A percentile compares a stretch with the other conserved stretches of the same genome.
These are phyloP conservation scores for Charadrius vociferus DNA, from an alignment of 2,113 vertebrate species.

Conservation along the genomic window DNA sequence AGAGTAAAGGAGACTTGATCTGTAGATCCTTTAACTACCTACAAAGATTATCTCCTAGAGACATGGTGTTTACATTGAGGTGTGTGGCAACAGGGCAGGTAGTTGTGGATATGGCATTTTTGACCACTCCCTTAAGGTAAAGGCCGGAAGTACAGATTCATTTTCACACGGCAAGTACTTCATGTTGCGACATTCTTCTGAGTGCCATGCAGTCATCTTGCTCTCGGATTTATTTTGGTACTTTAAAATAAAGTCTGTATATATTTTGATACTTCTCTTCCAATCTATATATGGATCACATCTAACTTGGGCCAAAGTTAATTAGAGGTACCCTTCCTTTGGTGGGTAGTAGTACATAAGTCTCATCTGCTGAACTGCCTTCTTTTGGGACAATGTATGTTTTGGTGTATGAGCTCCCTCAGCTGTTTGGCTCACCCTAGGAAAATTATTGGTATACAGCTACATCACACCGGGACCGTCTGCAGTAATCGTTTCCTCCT, in stretches of 20 bases:
- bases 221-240: not conserved
- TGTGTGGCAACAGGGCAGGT: not conserved
- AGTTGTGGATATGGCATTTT: not conserved
- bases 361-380: not conserved
- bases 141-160: constrained; percentile 22
- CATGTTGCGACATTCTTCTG: not conserved
- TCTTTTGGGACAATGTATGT: not conserved
- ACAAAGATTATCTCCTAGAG: constrained; percentile 53
- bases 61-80: not conserved
- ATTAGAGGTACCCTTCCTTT: not conserved
- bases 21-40: not conserved
- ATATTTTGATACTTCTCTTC: not conserved
- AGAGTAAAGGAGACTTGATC: not conserved
- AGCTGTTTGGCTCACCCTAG: not conserved
- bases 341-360: not conserved
- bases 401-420: not conserved
- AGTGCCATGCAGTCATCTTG: not conserved
- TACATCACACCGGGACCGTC: not conserved
- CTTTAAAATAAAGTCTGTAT: not conserved
- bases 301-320: not conserved
- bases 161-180: not conserved
- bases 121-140: constrained; percentile 3
- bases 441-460: not conserved
- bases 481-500: not conserved
- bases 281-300: not conserved